These are phyloP conservation scores for Malurus leucopterus DNA, from an alignment of 2,797 vertebrate species.

Conservation along the genomic window DNA sequence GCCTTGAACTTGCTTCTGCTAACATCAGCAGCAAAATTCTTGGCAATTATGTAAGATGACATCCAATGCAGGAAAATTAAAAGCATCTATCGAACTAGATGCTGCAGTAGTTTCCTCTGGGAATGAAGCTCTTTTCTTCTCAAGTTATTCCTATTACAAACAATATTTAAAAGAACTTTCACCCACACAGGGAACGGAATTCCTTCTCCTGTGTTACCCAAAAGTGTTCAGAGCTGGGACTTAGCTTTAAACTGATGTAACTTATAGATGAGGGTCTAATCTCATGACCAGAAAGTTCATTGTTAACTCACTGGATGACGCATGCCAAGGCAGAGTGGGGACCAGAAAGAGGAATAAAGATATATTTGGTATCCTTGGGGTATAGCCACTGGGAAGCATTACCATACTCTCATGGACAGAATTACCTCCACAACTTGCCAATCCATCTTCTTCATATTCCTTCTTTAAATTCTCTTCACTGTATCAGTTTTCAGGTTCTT, in stretches of 20 bases:
- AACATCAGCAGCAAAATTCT: constrained; percentile 12
- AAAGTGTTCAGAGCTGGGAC: not conserved
- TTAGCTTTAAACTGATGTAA: not conserved
- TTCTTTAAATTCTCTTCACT: not conserved
- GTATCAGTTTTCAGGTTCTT: not conserved
- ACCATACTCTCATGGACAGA: not conserved
- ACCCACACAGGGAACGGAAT: not conserved
- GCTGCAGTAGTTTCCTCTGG: not conserved
- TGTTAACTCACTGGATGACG: not conserved
- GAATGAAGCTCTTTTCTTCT: not conserved
- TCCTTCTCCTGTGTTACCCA: not conserved
- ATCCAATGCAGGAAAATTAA: not conserved
- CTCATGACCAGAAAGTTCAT: not conserved
- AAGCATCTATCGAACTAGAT: not conserved
- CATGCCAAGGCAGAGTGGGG: not conserved
- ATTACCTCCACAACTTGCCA: not conserved
- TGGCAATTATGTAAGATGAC: not conserved
- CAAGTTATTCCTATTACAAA: not conserved
- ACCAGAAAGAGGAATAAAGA: not conserved
- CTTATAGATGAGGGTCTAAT: not conserved
- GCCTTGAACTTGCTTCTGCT: not conserved
- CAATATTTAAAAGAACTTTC: not conserved
- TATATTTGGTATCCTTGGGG: not conserved
- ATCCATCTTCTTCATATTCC: not conserved
- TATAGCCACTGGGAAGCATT: not conserved